Evolutionary conservation across 2,797 vertebrate genomes (phyloP).

Genomic region (Lateolabrax maculatus): DNA sequence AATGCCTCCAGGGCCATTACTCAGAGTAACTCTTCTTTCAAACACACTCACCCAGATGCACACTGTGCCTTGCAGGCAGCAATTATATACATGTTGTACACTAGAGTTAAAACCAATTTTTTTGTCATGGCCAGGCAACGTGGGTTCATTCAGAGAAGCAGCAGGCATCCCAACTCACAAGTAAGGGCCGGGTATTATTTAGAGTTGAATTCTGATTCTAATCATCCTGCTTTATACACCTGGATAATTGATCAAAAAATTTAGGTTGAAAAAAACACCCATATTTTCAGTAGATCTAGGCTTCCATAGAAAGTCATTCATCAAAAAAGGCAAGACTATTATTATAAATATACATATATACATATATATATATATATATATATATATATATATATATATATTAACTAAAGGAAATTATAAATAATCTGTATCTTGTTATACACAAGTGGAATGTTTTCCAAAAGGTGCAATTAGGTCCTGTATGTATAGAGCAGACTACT

Average conservation of each 20-base stretch:
- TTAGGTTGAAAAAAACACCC: not conserved
- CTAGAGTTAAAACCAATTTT: conserved; percentile 70
- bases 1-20: conserved; percentile 58
- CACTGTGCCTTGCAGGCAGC: conserved; percentile 48
- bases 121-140: conserved; percentile 65
- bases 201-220: no score
- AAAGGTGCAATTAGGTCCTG: not conserved
- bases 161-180: conserved; percentile 35
- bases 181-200: conserved; percentile 19
- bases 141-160: conserved; percentile 60
- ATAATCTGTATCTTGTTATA: not conserved
- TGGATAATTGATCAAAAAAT: not conserved
- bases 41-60: conserved; percentile 42
- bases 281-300: not conserved
- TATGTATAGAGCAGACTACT: not conserved
- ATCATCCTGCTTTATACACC: conserved; percentile 17
- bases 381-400: no score
- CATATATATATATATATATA: no score
- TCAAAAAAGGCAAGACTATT: no score
- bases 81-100: conserved; percentile 61
- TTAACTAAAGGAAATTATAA: no score
- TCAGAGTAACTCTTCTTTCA: conserved; percentile 46
- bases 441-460: not conserved
- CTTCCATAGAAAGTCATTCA: not conserved
- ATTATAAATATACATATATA: no score